These are phyloP conservation scores for Apostichopus leukothele DNA, from an alignment of 53 echinoderm and acorn worm species.

Conservation along the genomic window DNA sequence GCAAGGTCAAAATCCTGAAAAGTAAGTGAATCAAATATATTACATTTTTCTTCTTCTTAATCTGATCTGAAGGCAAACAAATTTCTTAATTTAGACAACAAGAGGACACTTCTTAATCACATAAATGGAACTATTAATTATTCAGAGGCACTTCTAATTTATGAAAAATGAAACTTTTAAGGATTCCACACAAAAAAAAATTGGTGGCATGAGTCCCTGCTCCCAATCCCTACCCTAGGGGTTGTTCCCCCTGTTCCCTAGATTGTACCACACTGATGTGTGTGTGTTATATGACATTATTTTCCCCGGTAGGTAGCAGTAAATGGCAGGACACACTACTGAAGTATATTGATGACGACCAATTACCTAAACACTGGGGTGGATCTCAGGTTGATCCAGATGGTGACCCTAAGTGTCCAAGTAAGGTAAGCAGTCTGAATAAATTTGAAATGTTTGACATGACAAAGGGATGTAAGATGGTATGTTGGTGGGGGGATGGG, in stretches of 20 bases:
- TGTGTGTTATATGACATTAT: not conserved
- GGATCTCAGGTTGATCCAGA: constrained; percentile 56
- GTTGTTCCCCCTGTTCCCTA: too few species aligned
- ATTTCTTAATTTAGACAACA: too few species aligned
- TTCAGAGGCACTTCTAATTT: too few species aligned
- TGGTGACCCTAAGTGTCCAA: constrained; percentile 62
- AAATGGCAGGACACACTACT: constrained; percentile 41
- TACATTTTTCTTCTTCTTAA: too few species aligned
- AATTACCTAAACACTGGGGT: constrained; percentile 59
- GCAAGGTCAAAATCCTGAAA: constrained; percentile 58
- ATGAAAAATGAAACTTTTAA: too few species aligned
- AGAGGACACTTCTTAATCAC: too few species aligned
- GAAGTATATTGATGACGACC: constrained; percentile 50
- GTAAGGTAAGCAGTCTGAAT: constrained; percentile 27
- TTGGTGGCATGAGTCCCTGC: too few species aligned
- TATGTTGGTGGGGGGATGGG: not conserved
- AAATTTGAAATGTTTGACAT: not conserved
- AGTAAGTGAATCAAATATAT: not conserved
- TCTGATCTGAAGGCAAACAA: too few species aligned
- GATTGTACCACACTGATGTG: too few species aligned
- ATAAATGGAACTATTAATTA: too few species aligned
- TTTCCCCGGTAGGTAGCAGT: not conserved
- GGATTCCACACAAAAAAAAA: too few species aligned
- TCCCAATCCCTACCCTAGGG: too few species aligned
- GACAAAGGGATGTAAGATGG: not conserved